Conservation (phyloP, 2,888 invertebrate genomes). For the Leptogaster cylindrica region DNA sequence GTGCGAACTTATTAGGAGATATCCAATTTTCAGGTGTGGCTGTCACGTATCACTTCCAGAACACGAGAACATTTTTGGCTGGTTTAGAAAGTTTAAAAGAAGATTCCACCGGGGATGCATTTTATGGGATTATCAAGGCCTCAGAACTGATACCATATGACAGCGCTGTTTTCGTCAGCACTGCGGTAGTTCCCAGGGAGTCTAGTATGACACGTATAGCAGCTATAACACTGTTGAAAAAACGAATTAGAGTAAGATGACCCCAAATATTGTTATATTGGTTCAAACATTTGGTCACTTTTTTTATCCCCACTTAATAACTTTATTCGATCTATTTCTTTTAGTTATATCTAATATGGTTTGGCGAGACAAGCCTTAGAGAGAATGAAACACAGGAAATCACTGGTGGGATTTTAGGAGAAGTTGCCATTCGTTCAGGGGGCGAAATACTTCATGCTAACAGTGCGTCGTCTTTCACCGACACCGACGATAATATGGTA, state of each 20-base stretch:
- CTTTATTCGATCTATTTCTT: conserved; percentile 39
- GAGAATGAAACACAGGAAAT: conserved; percentile 60
- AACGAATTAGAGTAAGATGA: conserved; percentile 61
- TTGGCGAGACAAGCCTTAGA: conserved; percentile 59
- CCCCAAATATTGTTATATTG: conserved; percentile 13
- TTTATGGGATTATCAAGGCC: conserved; percentile 68
- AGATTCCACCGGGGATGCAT: conserved; percentile 63
- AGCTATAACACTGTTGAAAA: conserved; percentile 60
- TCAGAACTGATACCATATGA: conserved; percentile 69
- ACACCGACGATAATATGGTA: conserved; percentile 59
- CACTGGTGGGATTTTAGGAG: conserved; percentile 60
- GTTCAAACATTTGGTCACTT: too few species aligned
- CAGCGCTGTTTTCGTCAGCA: conserved; percentile 69
- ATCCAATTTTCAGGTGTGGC: conserved; percentile 56
- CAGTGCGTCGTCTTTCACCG: conserved; percentile 57
- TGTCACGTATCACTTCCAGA: conserved; percentile 60
- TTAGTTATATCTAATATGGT: conserved; percentile 64
- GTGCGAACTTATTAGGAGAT: too few species aligned
- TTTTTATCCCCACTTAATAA: too few species aligned
- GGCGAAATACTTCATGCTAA: conserved; percentile 62
- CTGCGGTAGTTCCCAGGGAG: conserved; percentile 66
- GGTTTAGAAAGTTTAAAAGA: conserved; percentile 59
- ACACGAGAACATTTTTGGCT: conserved; percentile 59
- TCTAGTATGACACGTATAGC: conserved; percentile 62
- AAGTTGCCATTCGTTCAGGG: conserved; percentile 62